Evolutionary conservation across 2,888 invertebrate species (phyloP).

Genomic region (Yponomeuta evonymella): DNA sequence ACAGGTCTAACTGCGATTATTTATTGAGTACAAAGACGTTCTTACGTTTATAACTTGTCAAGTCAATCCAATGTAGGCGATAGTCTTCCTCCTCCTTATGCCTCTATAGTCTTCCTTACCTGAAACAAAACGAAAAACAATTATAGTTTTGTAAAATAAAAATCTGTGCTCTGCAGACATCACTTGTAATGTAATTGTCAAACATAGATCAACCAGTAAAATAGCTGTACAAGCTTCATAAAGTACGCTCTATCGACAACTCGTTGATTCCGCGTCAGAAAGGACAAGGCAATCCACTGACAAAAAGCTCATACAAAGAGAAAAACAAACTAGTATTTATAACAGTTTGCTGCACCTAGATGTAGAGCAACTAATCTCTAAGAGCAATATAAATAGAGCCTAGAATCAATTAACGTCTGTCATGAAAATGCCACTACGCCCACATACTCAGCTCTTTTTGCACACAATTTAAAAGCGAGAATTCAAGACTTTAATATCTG

Average conservation of each 20-base stretch:
- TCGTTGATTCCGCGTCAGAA: conserved; percentile 3
- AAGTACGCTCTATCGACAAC: neutral
- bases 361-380: neutral
- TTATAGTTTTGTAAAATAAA: neutral
- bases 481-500: too few species aligned
- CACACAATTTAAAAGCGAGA: too few species aligned
- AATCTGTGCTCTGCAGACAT: neutral
- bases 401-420: neutral
- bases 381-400: neutral
- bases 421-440: too few species aligned
- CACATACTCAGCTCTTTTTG: too few species aligned
- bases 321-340: neutral
- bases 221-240: neutral
- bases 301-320: neutral
- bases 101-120: neutral
- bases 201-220: neutral
- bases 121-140: neutral
- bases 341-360: neutral
- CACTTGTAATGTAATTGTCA: neutral
- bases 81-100: too few species aligned
- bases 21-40: too few species aligned
- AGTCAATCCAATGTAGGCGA: too few species aligned
- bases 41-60: too few species aligned
- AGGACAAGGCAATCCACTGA: conserved; percentile 14
- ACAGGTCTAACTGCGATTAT: too few species aligned